Base-by-base conservation (phyloP, 2,888 invertebrate genomes). In the Agrypnus murinus region DNA sequence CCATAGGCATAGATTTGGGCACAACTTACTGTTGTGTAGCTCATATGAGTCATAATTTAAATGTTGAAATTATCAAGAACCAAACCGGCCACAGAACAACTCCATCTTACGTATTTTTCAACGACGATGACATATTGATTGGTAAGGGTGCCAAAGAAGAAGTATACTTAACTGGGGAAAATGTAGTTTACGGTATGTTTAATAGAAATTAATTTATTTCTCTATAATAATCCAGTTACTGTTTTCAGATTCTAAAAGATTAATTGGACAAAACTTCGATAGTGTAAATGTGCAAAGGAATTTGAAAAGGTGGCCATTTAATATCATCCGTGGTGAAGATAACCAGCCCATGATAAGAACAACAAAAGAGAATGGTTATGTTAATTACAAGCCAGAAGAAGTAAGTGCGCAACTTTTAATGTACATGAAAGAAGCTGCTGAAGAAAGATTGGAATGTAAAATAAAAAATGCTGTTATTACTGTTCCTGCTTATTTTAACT, bases 301-400 rank as follows among this genome's bases (percentile, higher is more conserved):
- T 82, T 89, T 93, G 82, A 93, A 93, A 82, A 91, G 92, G 79
- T 95, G 95, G 95, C 92, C 95, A 0, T 96, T 96, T 83, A 86
- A 86, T 77, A 90, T 92, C 0, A 80, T 92, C 15, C 89, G 88
- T 58, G 92, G 92, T 32, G 86, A 85, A 4, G 91, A 91, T 0
- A 74, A 75, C 38, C 92, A 91, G 79, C 92, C 93, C 0, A 92
- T 91, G 85, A 92, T 96, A 73, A 86, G 90, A 77, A 89, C 92
- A 0, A 89, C 91, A 79, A 92, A 91, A 80, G 92, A 92, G 81
- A 91, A 92, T 1, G 92, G 94, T 79, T 85, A 84, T 31, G 95
- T 93, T 81, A 88, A 86, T 55, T 95, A 95, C 82, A 90, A 91
- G 3, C 93, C 94, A 0, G 94, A 95, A 86, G 94, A 95, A 87